Evolutionary conservation across 2,888 invertebrate genomes (phyloP).

Genomic region (Crossocerus cetratus): DNA sequence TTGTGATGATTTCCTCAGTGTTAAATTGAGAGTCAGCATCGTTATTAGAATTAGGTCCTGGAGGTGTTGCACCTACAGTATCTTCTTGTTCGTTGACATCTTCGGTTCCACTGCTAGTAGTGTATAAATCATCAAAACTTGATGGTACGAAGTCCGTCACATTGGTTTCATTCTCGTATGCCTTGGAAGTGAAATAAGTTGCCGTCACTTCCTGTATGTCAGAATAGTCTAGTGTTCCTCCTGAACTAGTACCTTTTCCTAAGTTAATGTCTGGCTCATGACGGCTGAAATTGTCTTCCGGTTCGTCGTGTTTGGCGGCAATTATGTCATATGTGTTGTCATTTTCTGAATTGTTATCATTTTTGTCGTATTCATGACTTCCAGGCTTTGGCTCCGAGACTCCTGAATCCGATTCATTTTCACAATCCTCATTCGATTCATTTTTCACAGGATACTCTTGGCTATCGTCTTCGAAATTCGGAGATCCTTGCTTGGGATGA

Average conservation of each 20-base stretch:
- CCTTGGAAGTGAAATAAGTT: slow-evolving; percentile 38
- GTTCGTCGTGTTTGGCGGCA: neutral
- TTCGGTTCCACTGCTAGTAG: neutral
- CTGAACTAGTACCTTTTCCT: neutral
- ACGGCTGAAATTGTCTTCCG: neutral
- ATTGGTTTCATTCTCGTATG: slow-evolving; percentile 20
- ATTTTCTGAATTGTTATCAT: neutral
- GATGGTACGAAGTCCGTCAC: neutral
- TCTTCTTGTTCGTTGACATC: neutral
- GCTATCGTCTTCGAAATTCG: neutral
- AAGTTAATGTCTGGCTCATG: neutral
- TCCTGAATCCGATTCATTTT: neutral
- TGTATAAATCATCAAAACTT: neutral
- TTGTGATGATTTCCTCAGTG: too few relatives aligned
- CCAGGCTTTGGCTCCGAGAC: neutral
- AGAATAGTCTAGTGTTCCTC: slow-evolving; percentile 23
- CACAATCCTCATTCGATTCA: neutral
- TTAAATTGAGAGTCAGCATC: neutral
- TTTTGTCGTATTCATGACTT: neutral
- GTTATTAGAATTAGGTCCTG: neutral
- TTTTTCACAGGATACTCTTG: neutral
- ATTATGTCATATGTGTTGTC: neutral
- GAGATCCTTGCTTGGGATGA: neutral
- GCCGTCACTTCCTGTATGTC: slow-evolving; percentile 37
- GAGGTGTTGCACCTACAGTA: too few relatives aligned